Evolutionary conservation across 2,888 invertebrate species (phyloP).

Genomic region (Ramazzottius varieornatus): DNA sequence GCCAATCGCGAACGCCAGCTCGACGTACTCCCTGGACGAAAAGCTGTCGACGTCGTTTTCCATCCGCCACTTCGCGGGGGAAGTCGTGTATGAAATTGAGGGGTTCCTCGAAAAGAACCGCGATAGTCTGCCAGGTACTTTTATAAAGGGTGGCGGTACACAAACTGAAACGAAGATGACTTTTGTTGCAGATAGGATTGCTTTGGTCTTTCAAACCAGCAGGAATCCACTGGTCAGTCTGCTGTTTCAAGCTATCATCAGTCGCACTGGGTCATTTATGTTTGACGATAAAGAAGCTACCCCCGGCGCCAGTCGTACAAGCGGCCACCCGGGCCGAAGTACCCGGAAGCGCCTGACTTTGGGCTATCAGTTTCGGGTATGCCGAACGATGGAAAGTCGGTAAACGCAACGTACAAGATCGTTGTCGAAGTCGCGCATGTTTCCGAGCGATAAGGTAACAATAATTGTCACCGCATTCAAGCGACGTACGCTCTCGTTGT

Average conservation of each 20-base stretch:
- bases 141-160: too few species aligned
- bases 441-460: too few species aligned
- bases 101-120: slow-evolving; percentile 3
- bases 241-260: background rate
- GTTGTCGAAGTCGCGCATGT: too few species aligned
- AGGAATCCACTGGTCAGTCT: background rate
- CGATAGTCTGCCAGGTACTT: background rate
- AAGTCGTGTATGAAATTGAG: background rate
- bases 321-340: background rate
- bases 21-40: background rate
- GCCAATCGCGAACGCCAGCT: too few species aligned
- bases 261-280: background rate
- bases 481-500: too few species aligned
- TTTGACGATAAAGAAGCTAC: background rate
- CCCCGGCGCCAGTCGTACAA: background rate
- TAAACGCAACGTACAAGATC: too few species aligned
- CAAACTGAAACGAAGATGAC: too few species aligned
- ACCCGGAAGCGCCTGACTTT: background rate
- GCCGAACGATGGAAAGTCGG: too few species aligned
- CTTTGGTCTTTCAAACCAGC: background rate
- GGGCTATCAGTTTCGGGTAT: background rate
- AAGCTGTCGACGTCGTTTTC: background rate
- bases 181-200: background rate
- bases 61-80: background rate
- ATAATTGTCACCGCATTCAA: too few species aligned